A percentile compares a stretch with the other conserved stretches of the same genome.
Evolutionary conservation across 1,140 invertebrate species (phyloP).

Genomic region (Octopus bimaculoides): DNA sequence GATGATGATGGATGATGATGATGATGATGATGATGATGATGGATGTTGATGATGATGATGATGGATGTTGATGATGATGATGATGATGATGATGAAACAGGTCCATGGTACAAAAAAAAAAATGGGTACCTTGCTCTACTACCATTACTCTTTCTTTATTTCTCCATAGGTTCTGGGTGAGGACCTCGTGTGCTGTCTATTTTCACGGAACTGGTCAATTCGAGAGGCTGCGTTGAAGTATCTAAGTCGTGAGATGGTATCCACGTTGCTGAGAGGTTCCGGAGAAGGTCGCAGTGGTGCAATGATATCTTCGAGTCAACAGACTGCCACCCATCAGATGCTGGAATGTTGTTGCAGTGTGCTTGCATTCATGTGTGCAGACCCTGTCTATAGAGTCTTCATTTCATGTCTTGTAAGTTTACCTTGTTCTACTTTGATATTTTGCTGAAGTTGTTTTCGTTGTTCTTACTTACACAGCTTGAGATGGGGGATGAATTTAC

Average conservation of each 20-base stretch:
- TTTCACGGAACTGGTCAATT: conserved; percentile 59
- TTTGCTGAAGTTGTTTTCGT: too few relatives aligned
- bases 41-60: too few relatives aligned
- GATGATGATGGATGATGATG: too few relatives aligned
- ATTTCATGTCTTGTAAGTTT: conserved; percentile 55
- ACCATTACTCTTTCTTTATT: background rate
- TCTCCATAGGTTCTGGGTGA: conserved; percentile 50
- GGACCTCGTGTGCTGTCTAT: conserved; percentile 56
- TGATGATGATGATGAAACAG: background rate
- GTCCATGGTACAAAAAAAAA: background rate
- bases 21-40: background rate
- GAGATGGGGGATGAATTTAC: too few relatives aligned
- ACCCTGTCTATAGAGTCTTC: conserved; percentile 61
- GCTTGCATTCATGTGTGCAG: conserved; percentile 55
- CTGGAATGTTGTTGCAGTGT: conserved; percentile 54
- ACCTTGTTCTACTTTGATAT: background rate
- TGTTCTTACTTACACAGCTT: too few relatives aligned
- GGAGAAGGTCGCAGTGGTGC: conserved; percentile 43
- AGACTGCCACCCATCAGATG: conserved; percentile 41
- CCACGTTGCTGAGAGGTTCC: conserved; percentile 39
- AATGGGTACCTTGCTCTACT: background rate
- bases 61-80: background rate
- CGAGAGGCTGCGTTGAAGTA: conserved; percentile 56
- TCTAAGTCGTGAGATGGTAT: conserved; percentile 48
- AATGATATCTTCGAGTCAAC: conserved; percentile 35